Evolutionary conservation across 2,113 vertebrate genomes (phyloP).

Genomic region (Macquaria australasica): DNA sequence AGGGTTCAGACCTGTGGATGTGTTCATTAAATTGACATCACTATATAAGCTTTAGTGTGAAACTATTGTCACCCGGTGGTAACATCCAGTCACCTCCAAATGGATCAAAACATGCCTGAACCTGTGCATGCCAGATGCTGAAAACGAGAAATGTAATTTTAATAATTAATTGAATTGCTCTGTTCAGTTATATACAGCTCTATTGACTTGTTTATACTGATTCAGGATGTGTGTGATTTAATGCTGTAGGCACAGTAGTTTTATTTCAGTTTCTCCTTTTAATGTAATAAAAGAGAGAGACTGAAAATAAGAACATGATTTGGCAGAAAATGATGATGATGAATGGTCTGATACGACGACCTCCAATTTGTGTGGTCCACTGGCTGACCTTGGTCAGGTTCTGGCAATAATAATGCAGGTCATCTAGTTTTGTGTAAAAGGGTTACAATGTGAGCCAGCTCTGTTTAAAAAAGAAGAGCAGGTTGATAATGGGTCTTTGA

Average conservation of each 20-base stretch:
- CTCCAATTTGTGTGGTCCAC: background rate
- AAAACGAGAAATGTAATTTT: background rate
- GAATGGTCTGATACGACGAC: background rate
- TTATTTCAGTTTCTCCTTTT: background rate
- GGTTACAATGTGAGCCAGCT: too few relatives aligned
- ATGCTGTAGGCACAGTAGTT: background rate
- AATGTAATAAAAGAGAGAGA: background rate
- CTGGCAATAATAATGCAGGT: background rate
- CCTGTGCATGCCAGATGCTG: background rate
- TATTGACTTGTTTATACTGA: background rate
- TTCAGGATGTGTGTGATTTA: background rate
- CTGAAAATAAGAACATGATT: too few relatives aligned
- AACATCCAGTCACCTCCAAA: too few relatives aligned
- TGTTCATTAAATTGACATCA: background rate
- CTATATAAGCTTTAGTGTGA: background rate
- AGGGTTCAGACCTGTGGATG: background rate
- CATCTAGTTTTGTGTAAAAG: background rate
- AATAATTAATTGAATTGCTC: background rate
- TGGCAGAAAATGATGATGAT: too few relatives aligned
- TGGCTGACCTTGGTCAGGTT: background rate
- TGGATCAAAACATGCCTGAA: background rate
- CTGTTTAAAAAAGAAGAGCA: fast-evolving
- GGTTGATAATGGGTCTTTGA: background rate
- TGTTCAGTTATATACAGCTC: background rate
- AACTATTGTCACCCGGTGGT: too few relatives aligned